These are phyloP conservation scores for Picus viridis DNA, from an alignment of 2,797 vertebrate genomes.

Conservation along the genomic window DNA sequence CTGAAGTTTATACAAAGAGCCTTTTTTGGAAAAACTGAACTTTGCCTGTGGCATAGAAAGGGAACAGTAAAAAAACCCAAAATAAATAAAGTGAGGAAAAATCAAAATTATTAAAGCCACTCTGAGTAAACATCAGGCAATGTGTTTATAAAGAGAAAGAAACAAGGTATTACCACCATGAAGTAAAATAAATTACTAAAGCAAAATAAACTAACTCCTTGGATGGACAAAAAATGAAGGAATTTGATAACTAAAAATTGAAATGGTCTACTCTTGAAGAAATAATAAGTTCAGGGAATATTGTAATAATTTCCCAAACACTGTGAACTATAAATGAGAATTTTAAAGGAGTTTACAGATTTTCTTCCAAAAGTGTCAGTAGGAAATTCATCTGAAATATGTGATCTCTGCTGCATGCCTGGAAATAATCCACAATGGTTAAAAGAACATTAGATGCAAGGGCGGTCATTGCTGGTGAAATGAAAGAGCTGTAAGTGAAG, in stretches of 20 bases:
- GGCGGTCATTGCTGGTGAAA: neutral
- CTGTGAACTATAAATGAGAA: neutral
- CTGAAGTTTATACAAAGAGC: neutral
- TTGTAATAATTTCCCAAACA: neutral
- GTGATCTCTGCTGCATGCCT: neutral
- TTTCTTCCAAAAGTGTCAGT: neutral
- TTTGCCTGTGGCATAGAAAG: neutral
- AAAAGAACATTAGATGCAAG: neutral
- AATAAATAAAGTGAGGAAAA: neutral
- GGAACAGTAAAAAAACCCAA: neutral
- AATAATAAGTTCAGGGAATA: neutral
- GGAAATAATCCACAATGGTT: neutral
- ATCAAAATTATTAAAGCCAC: neutral
- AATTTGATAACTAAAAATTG: neutral
- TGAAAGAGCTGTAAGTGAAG: neutral
- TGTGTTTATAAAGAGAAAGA: conserved; percentile 17
- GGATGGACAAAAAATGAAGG: neutral
- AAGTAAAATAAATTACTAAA: conserved; percentile 30
- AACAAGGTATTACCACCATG: conserved; percentile 6
- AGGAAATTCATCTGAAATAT: neutral
- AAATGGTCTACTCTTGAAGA: neutral
- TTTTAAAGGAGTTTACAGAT: neutral
- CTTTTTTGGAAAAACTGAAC: neutral
- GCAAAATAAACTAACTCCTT: conserved; percentile 9
- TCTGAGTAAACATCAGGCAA: neutral